Base-by-base conservation (phyloP, 1,140 invertebrate species). In the Intoshia linei region DNA sequence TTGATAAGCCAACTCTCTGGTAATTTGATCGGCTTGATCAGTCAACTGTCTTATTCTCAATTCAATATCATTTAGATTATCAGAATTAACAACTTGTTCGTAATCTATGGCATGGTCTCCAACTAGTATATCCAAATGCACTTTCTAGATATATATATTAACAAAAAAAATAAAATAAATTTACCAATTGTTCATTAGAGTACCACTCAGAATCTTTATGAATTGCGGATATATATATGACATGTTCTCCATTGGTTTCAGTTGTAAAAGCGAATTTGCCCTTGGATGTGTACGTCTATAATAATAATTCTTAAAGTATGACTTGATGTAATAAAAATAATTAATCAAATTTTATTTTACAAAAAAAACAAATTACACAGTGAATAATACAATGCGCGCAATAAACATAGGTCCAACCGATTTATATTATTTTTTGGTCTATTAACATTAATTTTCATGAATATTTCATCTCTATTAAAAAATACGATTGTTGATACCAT, bases 1-100 rank as follows among this genome's bases (percentile, higher is more conserved):
- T 57, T 98, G 87, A 61, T 98, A 98, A 55, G 81, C 93, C 56
- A 98, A 87, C 59, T 98, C 90, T 58, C 95, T 98, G 6, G 77
- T 81, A 39, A 98, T 93, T 58, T 95, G 83, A 42, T 93, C 84
- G 3, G 93, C 81, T 66, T 98, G 87, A 59, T 90, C 79, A 1
- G 95, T 52, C 19, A 98, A 61, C 56, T 98, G 90, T 41, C 83
- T 66, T 33, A 95, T 73, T 48, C 87, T 65, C 7, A 95, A 61
- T 54, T 98, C 83, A 5, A 98, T 59, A 52, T 95, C 81, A 6
- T 77, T 73, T 13, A 95, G 62, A 55, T 95, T 95, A 54, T 98
- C 90, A 54, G 84, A 92, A 45, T 90, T 76, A 22, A 83, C 83
- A 34, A 95, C 72, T 46, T 64, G 74, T 22, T 78, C 74, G 61